These are phyloP conservation scores for Gastrophryne carolinensis DNA, from an alignment of 2,797 vertebrate genomes.

Conservation along the genomic window DNA sequence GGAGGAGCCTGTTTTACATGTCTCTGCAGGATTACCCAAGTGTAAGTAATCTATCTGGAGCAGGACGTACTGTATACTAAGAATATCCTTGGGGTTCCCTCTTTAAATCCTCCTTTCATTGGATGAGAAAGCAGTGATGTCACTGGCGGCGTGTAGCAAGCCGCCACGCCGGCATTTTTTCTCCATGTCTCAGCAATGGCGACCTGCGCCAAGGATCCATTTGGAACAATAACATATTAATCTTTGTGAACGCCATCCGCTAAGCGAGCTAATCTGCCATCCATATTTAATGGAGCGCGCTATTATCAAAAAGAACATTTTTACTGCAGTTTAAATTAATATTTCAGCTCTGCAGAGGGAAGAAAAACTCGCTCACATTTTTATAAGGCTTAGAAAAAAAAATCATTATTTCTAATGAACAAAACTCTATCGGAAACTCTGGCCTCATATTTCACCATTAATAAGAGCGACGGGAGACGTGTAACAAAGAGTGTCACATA, in stretches of 20 bases:
- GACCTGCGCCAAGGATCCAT: neutral
- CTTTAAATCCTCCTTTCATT: too few relatives aligned
- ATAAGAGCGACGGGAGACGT: neutral
- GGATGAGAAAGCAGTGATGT: too few relatives aligned
- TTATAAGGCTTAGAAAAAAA: neutral
- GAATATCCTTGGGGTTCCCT: too few relatives aligned
- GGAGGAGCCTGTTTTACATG: too few relatives aligned
- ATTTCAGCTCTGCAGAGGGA: slow-evolving; percentile 29
- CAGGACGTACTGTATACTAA: too few relatives aligned
- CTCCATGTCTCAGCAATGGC: neutral
- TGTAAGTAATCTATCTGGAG: too few relatives aligned
- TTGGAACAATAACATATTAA: slow-evolving; percentile 1
- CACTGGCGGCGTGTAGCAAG: neutral
- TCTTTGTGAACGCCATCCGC: neutral
- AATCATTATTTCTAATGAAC: neutral
- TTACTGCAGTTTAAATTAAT: slow-evolving; percentile 34
- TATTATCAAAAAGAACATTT: slow-evolving; percentile 32
- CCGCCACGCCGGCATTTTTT: neutral
- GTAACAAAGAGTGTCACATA: neutral
- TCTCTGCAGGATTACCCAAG: too few relatives aligned
- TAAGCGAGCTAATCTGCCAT: slow-evolving; percentile 23
- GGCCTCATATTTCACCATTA: neutral
- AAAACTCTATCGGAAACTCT: neutral
- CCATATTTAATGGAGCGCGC: slow-evolving; percentile 35
- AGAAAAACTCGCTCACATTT: slow-evolving; percentile 24